These are phyloP conservation scores for Leiothrix lutea DNA, from an alignment of 2,113 vertebrate genomes.

Conservation along the genomic window DNA sequence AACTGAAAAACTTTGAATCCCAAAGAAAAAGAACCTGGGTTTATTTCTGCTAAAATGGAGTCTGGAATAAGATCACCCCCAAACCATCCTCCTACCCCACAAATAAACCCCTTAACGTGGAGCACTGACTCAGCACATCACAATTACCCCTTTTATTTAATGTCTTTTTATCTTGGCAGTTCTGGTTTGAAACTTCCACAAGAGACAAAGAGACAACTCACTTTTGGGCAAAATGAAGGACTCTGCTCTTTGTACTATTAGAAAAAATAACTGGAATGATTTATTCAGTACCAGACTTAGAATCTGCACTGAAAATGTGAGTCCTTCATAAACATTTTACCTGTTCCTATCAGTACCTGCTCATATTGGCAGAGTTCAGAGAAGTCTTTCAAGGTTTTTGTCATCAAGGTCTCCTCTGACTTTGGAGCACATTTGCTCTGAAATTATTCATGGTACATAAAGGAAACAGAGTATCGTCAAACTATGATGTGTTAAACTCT, in stretches of 20 bases:
- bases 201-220: accelerated
- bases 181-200: background rate
- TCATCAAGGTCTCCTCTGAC: background rate
- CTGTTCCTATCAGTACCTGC: background rate
- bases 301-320: background rate
- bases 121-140: background rate
- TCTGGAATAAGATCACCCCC: background rate
- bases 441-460: background rate
- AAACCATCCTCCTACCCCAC: accelerated
- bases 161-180: background rate
- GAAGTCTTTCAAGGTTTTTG: background rate
- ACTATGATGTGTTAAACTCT: background rate
- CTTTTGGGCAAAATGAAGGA: background rate
- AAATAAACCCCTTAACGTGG: background rate
- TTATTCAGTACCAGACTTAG: background rate
- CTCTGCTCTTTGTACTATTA: background rate
- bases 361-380: background rate
- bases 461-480: background rate
- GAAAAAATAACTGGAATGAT: background rate
- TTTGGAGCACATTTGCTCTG: background rate
- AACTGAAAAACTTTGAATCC: background rate
- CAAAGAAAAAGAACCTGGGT: background rate
- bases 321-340: background rate
- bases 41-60: background rate
- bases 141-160: background rate